phyloP scores from a whole-genome alignment of 2,113 vertebrate species.

The Nymphicus hollandicus region DNA sequence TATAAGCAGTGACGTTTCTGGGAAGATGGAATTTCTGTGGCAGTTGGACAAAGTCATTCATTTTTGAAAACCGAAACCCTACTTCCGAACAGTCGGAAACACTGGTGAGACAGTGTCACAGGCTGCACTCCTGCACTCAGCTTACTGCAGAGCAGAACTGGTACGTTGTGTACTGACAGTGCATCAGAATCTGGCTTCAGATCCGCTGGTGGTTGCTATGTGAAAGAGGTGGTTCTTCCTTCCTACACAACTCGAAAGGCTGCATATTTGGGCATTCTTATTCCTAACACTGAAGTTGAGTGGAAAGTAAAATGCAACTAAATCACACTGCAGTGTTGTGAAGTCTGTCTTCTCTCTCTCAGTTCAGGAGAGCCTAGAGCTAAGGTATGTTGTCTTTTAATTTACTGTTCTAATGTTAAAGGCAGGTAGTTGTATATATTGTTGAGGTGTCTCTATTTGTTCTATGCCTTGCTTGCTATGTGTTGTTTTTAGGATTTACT shows the following conservation, averaged over 20 bases:
- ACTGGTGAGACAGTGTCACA: not conserved
- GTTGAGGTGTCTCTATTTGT: not conserved
- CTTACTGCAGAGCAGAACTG: not conserved
- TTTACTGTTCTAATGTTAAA: not conserved
- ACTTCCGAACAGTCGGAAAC: not conserved
- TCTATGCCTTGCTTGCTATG: not conserved
- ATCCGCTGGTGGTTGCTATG: not conserved
- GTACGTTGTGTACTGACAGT: not conserved
- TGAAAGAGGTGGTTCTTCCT: constrained; percentile 1
- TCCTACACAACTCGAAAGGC: not conserved
- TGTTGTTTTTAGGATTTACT: not conserved
- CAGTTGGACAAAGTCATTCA: not conserved
- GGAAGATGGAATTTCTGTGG: not conserved
- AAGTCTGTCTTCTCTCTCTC: not conserved
- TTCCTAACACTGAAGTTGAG: not conserved
- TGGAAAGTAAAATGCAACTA: not conserved
- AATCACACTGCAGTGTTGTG: not conserved
- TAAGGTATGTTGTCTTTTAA: not conserved
- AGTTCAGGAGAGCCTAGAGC: not conserved
- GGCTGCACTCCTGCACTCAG: not conserved
- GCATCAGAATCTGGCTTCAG: not conserved
- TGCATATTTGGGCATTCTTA: not conserved
- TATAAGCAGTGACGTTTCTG: not conserved
- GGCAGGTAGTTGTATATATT: not conserved
- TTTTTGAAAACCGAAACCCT: not conserved